Evolutionary conservation across 2,888 invertebrate genomes (phyloP).

Genomic region (Chirona hameri): DNA sequence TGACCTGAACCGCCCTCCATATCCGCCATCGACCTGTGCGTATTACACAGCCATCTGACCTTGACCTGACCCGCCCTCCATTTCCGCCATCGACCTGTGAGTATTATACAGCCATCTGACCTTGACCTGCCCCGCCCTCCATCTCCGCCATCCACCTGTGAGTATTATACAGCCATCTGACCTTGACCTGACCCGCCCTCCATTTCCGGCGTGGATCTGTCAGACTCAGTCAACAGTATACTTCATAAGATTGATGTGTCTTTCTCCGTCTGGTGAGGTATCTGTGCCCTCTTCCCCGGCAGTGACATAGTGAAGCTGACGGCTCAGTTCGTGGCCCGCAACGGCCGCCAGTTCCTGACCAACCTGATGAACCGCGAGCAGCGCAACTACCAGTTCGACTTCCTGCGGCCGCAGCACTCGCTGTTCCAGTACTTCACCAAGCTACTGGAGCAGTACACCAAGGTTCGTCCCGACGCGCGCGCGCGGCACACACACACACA

Average conservation of each 20-base stretch:
- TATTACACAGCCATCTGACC: conserved; percentile 38
- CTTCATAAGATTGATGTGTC: too few species aligned
- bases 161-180: too few species aligned
- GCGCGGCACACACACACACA: too few species aligned
- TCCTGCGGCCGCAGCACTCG: conserved; percentile 95
- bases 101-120: too few species aligned
- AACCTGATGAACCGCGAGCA: conserved; percentile 98
- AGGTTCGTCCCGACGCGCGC: conserved; percentile 61
- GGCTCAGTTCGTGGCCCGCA: conserved; percentile 97
- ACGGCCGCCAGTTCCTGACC: conserved; percentile 95
- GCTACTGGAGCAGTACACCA: conserved; percentile 96
- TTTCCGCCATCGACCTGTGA: background rate
- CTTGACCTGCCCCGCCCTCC: conserved; percentile 53
- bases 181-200: background rate
- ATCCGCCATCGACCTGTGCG: conserved; percentile 89
- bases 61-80: background rate
- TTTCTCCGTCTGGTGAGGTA: too few species aligned
- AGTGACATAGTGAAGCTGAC: conserved; percentile 57
- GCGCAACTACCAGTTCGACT: conserved; percentile 97
- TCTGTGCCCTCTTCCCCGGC: background rate
- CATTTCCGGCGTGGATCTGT: too few species aligned
- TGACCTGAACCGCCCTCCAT: conserved; percentile 98
- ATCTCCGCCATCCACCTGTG: background rate
- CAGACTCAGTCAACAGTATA: too few species aligned
- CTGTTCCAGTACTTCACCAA: conserved; percentile 98